Conservation (phyloP, 2,888 invertebrate species). For the Lepidochrysops patricia region DNA sequence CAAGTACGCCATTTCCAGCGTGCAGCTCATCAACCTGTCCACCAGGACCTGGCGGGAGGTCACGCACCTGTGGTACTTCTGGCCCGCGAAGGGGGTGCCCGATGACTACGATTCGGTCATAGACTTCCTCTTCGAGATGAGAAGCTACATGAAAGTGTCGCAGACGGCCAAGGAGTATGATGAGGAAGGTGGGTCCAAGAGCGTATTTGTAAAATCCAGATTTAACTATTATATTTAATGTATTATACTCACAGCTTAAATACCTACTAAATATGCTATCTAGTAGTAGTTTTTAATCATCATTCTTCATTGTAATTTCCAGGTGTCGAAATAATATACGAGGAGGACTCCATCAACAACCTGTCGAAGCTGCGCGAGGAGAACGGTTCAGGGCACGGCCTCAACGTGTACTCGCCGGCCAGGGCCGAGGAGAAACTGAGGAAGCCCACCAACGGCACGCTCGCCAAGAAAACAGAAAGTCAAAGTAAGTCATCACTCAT, state of each 20-base stretch:
- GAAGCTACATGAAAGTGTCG: conserved; percentile 71
- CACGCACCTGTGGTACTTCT: conserved; percentile 94
- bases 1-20: conserved; percentile 90
- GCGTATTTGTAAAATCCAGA: too few relatives aligned
- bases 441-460: conserved; percentile 48
- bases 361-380: conserved; percentile 54
- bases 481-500: conserved; percentile 52
- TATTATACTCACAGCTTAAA: too few relatives aligned
- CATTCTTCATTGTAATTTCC: conserved; percentile 15
- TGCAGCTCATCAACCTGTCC: conserved; percentile 87
- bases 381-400: conserved; percentile 47
- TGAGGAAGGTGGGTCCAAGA: conserved; percentile 55
- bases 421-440: conserved; percentile 56
- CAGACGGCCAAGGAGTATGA: conserved; percentile 70
- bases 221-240: too few relatives aligned
- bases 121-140: conserved; percentile 89
- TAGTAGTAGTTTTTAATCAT: neutral
- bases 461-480: conserved; percentile 57
- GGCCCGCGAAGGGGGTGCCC: conserved; percentile 93
- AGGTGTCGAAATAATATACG: conserved; percentile 67
- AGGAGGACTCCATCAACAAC: conserved; percentile 58
- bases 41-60: conserved; percentile 90
- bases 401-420: conserved; percentile 64
- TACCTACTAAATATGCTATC: too few relatives aligned
- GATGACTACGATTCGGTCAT: conserved; percentile 88